phyloP scores from a whole-genome alignment of 2,888 invertebrate genomes.

The Rhynchonema sp. region DNA sequence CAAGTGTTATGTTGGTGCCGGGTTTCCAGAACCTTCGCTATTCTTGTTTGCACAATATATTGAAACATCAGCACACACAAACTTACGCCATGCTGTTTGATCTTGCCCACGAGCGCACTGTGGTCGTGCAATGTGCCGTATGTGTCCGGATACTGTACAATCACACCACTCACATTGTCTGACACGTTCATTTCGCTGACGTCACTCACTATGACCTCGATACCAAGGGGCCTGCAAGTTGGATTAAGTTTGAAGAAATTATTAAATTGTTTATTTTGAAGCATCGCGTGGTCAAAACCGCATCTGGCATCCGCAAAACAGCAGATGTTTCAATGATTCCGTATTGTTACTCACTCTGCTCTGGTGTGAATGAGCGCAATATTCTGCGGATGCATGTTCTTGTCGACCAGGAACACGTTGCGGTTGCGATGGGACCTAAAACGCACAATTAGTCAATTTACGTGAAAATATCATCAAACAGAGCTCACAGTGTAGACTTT shows the following conservation, averaged over 20 bases:
- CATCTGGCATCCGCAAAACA: not conserved
- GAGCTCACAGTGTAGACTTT: too few species aligned
- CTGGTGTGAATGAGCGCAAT: slow-evolving; percentile 79
- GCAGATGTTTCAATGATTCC: not conserved
- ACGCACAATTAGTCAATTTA: not conserved
- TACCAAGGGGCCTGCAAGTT: slow-evolving; percentile 46
- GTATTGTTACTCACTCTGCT: slow-evolving; percentile 36
- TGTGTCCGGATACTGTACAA: slow-evolving; percentile 92
- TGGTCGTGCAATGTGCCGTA: slow-evolving; percentile 68
- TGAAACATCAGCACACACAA: too few species aligned
- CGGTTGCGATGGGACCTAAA: slow-evolving; percentile 15
- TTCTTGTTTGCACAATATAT: too few species aligned
- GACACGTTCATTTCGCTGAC: slow-evolving; percentile 31
- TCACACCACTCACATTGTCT: slow-evolving; percentile 53
- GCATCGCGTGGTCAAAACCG: too few species aligned
- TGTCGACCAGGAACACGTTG: slow-evolving; percentile 53
- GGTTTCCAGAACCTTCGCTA: too few species aligned
- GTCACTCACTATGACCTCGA: slow-evolving; percentile 52
- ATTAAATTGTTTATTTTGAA: too few species aligned
- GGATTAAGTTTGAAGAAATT: not conserved
- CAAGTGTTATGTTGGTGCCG: too few species aligned
- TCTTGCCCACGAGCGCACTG: too few species aligned
- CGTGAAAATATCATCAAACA: not conserved
- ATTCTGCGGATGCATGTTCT: slow-evolving; percentile 83
- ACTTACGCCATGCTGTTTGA: too few species aligned